Base-by-base conservation (phyloP, 64 coral and sea anemone genomes). In the Porites australiensis region DNA sequence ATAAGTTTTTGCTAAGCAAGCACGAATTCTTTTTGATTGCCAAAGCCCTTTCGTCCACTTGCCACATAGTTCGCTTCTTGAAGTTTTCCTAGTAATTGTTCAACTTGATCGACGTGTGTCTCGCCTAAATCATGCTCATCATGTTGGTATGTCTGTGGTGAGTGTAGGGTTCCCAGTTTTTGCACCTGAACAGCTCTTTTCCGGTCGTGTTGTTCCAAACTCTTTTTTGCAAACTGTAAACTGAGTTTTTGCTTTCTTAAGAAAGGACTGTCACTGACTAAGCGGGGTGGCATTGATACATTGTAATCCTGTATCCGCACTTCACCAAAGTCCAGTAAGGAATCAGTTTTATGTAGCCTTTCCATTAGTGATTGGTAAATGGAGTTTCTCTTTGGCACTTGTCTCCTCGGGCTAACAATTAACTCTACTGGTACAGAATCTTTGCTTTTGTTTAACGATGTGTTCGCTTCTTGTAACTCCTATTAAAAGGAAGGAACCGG, bases 51-150 rank as follows among this genome's bases (percentile, higher is more conserved):
- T 73, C 45, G 65, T 58, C 89, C 89, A 23, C 65, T 91, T 20
- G 89, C 89, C 63, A 91, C 79, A 75, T 64, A 83, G 37, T 91
- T 82, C 2, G 89, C 89, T 64, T 91, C 89, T 75, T 84, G 79
- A 50, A 91, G 59, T 59, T 83, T 91, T n/a, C 83, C 89, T 12
- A 91, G 44, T 14, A 91, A 72, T 49, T 91, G 78, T 21, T 74
- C 23, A 46, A 84, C 79, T 91, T 70, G 57, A 46, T 63, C 72
- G 48, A 77, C 54, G 49, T 58, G 22, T 1, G 13, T 44, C n/a
- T n/a, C 18, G 27, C n/a, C 68, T 1, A 37, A 0, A 6, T 58
- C 70, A 8, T 1, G 16, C 2, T 73, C 57, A 22, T 63, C 16
- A 2, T 61, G 51, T 14, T 74, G 45, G 8, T 67, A 37, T 59